These are phyloP conservation scores for Pseudorasbora parva DNA, from an alignment of 2,113 vertebrate genomes.

Conservation along the genomic window DNA sequence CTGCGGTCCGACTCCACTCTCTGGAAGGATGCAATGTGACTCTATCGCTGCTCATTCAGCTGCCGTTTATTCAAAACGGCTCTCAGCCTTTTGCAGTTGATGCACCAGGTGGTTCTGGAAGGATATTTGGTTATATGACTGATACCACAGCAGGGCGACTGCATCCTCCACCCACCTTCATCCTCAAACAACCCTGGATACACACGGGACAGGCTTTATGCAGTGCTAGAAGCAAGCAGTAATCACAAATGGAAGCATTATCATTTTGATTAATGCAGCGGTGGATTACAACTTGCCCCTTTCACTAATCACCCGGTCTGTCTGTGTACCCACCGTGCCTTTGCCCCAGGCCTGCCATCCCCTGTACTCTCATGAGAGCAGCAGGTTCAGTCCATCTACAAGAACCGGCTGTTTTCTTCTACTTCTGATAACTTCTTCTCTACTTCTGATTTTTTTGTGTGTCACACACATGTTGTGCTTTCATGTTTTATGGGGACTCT, in stretches of 20 bases:
- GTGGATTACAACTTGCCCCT: constrained; percentile 77
- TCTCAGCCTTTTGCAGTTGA: not conserved
- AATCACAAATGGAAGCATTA: constrained; percentile 73
- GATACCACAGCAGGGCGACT: constrained; percentile 20
- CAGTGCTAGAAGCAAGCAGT: constrained; percentile 59
- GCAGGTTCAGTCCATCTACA: not conserved
- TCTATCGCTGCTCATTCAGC: not conserved
- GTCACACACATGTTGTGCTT: no score
- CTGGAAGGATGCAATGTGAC: not conserved
- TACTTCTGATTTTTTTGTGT: not conserved
- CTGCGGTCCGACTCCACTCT: not conserved
- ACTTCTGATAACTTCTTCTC: not conserved
- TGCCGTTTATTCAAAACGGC: not conserved
- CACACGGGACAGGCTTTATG: constrained; percentile 43
- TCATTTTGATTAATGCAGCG: constrained; percentile 74
- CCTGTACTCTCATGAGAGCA: constrained; percentile 11
- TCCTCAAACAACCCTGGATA: constrained; percentile 47
- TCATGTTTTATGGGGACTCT: no score
- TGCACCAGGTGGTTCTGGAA: constrained; percentile 14
- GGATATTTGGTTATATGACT: constrained; percentile 37
- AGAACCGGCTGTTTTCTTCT: no score
- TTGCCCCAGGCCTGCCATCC: constrained; percentile 61
- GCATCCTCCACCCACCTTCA: constrained; percentile 30
- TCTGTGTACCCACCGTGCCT: constrained; percentile 49
- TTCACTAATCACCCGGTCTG: constrained; percentile 71